phyloP scores from a whole-genome alignment of 2,113 vertebrate genomes.

The Amphilophus citrinellus region DNA sequence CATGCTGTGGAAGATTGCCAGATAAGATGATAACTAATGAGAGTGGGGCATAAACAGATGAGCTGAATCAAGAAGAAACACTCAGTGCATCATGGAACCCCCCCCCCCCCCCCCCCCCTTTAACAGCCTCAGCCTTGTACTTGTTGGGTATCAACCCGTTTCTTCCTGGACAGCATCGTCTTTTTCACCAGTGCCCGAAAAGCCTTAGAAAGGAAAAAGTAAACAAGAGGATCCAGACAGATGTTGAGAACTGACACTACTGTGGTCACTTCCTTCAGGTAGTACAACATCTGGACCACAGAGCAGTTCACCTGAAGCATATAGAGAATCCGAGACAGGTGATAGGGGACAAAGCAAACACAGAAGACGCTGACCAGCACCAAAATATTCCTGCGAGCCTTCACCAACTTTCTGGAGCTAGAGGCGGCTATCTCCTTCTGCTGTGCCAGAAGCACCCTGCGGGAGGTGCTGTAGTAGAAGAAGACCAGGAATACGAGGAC shows the following conservation, averaged over 20 bases:
- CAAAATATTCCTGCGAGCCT: conserved; percentile 73
- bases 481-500: conserved; percentile 68
- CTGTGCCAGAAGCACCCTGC: conserved; percentile 46
- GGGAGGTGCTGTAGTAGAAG: conserved; percentile 68
- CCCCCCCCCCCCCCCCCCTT: too few relatives aligned
- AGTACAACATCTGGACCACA: not conserved
- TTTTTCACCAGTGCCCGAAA: not conserved
- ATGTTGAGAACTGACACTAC: not conserved
- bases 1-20: too few relatives aligned
- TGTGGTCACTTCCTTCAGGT: not conserved
- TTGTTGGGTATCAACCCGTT: accelerated
- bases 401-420: conserved; percentile 48
- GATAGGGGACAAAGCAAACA: conserved; percentile 81
- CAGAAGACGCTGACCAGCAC: conserved; percentile 78
- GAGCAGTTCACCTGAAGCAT: not conserved
- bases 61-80: too few relatives aligned
- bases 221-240: not conserved
- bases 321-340: conserved; percentile 5
- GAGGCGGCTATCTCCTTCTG: not conserved
- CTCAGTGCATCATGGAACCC: too few relatives aligned
- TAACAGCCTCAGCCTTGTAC: too few relatives aligned
- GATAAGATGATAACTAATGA: too few relatives aligned
- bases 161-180: not conserved
- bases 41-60: too few relatives aligned
- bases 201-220: not conserved